Base-by-base conservation (phyloP, 2,888 invertebrate species). In the Pyrochroa serraticornis region DNA sequence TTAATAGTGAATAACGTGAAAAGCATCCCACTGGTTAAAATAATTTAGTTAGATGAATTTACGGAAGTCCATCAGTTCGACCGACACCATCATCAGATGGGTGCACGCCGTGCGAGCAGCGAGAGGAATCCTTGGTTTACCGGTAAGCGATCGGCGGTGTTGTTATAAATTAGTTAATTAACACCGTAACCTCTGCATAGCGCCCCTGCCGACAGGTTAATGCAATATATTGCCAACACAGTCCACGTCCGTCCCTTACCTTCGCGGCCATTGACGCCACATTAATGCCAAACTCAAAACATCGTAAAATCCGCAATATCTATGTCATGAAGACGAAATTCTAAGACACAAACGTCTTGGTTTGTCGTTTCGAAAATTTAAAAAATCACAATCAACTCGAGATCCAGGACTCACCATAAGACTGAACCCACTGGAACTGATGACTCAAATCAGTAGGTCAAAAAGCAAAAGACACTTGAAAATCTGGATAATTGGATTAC, bases 101-200 rank as follows among this genome's bases (percentile, higher is more conserved):
- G 22, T 22, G 22, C 22, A 42, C 30, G 9, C 9, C 31, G 41
- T 44, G 47, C 46, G 54, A 44, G 46, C 53, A 54, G 47, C 43
- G 36, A 47, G 53, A 58, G 57, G 57, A 59, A 59, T 51, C 44
- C 52, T 45, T 12, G 42, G 56, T 48, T 58, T 60, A 41, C 38
- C 50, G 54, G 62, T 60, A 60, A 64, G 48, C 58, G 59, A 66
- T 62, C 57, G 54, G 61, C 54, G 54, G 60, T 59, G 58, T 58
- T 71, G 72, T 73, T 72, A 72, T 74, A 74, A 73, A 74, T 74
- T 73, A 73, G 74, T 73, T 74, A 73, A 74, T 74, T 74, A 74
- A 73, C 74, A 73, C 71, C 63, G 61, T 71, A 72, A 73, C 74
- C 74, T 73, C 65, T 68, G 58, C 57, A 60, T 63, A 65, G 69